Evolutionary conservation across 2,797 vertebrate species (phyloP), one percentile per base, ranked within the genome.

Genomic region (Pipistrellus pygmaeus): DNA sequence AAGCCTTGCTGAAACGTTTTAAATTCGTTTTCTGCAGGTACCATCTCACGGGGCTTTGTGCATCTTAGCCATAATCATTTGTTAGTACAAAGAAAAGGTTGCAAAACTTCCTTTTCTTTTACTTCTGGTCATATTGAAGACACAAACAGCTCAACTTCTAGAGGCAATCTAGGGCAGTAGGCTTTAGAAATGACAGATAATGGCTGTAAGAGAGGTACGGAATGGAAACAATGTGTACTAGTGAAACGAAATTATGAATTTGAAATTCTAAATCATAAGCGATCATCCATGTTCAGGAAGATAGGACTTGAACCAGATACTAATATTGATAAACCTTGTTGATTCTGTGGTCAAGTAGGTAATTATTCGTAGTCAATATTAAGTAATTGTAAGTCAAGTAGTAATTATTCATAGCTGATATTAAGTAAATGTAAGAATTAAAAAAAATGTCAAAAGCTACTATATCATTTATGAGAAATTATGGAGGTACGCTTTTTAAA

Each of bases 381-480:
- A 96, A 95, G 8, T 94, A 76, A 89, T 87, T 13, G 21, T 69
- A 93, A 86, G n/a, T 41, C 38, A 41, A 41, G 38, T 41, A 41
- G 38, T 41, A 73, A 85, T 92, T 88, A 95, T 85, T 94, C 91
- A 14, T 91, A 41, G 48, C 23, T 46, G 60, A 12, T 81, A 62
- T 25, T 64, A 96, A 95, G 8, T 94, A 76, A 90, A 89, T 13
- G 21, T 69, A 93, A 86, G n/a, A 35, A 38, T 85, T 84, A 73
- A 12, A 41, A 73, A 44, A 25, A 20, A 85, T 55, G 11, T 35
- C 71, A 51, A 13, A 94, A 85, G 32, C 68, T 93, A 64, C 60
- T 25, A 6, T 80, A 35, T 90, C 75, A 41, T 84, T 60, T 41
- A 62, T 82, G 41, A 96, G 78, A 96, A 94, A 72, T 44, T 72